These are phyloP conservation scores for Ditula angustiorana DNA, from an alignment of 2,888 invertebrate genomes.

Conservation along the genomic window DNA sequence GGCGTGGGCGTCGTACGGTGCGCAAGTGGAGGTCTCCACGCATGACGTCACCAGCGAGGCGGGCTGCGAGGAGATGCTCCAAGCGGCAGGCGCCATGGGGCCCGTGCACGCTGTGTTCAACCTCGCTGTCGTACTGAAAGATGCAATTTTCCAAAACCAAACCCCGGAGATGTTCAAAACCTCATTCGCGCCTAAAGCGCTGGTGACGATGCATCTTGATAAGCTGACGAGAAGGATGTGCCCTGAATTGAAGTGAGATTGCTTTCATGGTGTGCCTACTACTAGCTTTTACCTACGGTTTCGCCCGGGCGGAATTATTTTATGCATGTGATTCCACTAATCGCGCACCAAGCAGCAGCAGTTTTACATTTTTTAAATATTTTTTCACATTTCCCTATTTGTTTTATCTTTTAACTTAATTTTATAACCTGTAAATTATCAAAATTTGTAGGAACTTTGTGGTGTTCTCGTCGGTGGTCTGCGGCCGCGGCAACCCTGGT, in stretches of 20 bases:
- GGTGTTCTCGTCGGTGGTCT: conserved; percentile 95
- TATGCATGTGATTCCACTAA: no score
- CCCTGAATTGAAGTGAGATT: conserved; percentile 70
- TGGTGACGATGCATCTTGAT: conserved; percentile 93
- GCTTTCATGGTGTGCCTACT: no score
- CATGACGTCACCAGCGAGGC: conserved; percentile 89
- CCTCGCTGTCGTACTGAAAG: conserved; percentile 92
- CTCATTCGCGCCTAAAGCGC: conserved; percentile 91
- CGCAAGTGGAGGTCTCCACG: conserved; percentile 88
- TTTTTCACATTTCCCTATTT: no score
- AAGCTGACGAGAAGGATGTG: conserved; percentile 73
- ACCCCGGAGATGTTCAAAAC: conserved; percentile 88
- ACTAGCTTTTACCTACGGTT: no score
- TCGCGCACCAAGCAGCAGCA: no score
- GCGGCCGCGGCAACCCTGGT: conserved; percentile 96
- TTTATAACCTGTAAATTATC: no score
- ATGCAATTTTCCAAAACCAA: conserved; percentile 92
- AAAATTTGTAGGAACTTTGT: conserved; percentile 88
- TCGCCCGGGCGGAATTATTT: no score
- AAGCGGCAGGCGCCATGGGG: conserved; percentile 87
- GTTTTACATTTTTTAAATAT: no score
- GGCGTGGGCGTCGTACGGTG: conserved; percentile 90
- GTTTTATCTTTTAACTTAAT: no score
- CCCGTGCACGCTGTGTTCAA: conserved; percentile 95
- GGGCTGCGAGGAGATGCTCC: conserved; percentile 90